Evolutionary conservation across 2,888 invertebrate species (phyloP), one percentile per base, ranked within the genome.

Genomic region (Sacculina carcini): DNA sequence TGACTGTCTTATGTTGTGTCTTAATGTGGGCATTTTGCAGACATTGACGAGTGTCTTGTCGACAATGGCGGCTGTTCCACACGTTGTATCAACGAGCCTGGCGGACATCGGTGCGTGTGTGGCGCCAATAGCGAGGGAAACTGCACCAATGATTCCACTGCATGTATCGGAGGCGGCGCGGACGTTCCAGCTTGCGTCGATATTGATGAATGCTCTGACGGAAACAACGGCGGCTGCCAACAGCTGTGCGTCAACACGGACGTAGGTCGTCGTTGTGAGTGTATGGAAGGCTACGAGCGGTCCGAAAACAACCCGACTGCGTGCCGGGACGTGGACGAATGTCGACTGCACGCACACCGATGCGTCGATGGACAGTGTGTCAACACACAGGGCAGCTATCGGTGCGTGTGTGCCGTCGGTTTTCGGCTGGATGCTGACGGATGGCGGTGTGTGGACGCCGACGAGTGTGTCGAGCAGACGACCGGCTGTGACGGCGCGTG

Each of bases 41-140:
- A 90, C 62, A 73, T 85, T 42, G 87, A 90, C 61, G 89, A 90
- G 63, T 90, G 89, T 62, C 73, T 74, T 40, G 73, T 73, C 28
- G 77, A 78, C 58, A 89, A 89, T 61, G 89, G 89, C n/a, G 87
- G 87, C n/a, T 90, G 89, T 64, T 83, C 87, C 2, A 46, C 54
- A 50, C 31, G 47, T 5, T 56, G 56, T 31, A 26, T 40, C 12
- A 56, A 56, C 42, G 51, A 51, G 34, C 23, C 48, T n/a, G 56
- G 57, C 16, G n/a, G n/a, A n/a, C n/a, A n/a, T n/a, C n/a, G n/a
- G n/a, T n/a, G n/a, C n/a, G n/a, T n/a, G n/a, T n/a, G n/a, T n/a
- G n/a, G n/a, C n/a, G n/a, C n/a, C n/a, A n/a, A n/a, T n/a, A n/a
- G n/a, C n/a, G n/a, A n/a, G n/a, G n/a, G n/a, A n/a, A n/a, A n/a